Base-by-base conservation (phyloP, 2,888 invertebrate genomes). In the Lasius platythorax region DNA sequence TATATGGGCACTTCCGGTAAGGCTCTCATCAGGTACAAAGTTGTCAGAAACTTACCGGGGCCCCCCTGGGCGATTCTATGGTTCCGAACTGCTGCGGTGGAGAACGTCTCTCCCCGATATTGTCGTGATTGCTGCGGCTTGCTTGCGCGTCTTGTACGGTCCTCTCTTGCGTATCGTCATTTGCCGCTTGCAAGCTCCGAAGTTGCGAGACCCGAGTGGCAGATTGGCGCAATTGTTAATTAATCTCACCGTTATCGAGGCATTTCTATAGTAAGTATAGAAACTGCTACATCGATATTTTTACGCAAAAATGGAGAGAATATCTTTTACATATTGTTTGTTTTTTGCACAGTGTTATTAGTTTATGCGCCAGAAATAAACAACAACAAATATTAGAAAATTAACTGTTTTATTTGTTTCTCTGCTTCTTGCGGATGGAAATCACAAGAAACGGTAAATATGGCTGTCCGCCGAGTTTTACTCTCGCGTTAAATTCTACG, bases 51-150 rank as follows among this genome's bases (percentile, higher is more conserved):
- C 87, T 89, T 90, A 82, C 64, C 68, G 56, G 50, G 86, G 81
- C 83, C 89, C 90, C 86, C 79, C 82, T 85, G 87, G 90, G 86
- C 87, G 87, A 89, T 87, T 86, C 87, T 79, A 85, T 67, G 86
- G 78, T 87, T 89, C 85, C 86, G 83, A 89, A 89, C 87, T 89
- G 89, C 83, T 87, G 84, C 68, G 46, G 75, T 37, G 50, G 75
- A 73, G 76, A 72, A 78, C 46, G 4, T 73, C 37, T 73, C 37
- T 50, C 33, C 18, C 18, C 28, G 33, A 81, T 43, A 61, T 72
- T 30, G 68, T 68, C 61, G 33, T 37, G 30, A 66, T 50, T 73
- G 61, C 73, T 50, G 78, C n/a, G 50, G 28, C 67, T 78, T 72
- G 37, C 56, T 53, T 67, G 28, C 50, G 37, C 43, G 18, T 72